Conservation (phyloP, 2,888 invertebrate genomes). For the Maniola hyperantus region DNA sequence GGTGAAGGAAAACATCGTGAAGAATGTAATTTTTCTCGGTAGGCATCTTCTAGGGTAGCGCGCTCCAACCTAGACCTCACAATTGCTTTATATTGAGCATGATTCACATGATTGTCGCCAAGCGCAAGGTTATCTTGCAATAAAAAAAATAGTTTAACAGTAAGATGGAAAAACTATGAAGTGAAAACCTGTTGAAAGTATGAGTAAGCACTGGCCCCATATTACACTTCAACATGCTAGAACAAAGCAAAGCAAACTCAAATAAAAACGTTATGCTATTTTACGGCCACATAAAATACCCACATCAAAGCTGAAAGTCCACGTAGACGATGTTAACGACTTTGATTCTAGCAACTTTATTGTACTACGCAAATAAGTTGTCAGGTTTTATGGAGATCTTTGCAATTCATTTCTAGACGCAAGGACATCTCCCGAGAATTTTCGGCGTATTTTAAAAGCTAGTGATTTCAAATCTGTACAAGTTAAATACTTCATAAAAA, state of each 20-base stretch:
- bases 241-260: slow-evolving; percentile 49
- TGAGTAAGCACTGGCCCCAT: slow-evolving; percentile 5
- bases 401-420: neutral
- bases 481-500: no score
- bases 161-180: neutral
- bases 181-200: slow-evolving; percentile 9
- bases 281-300: slow-evolving; percentile 59
- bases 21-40: no score
- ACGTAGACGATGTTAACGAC: slow-evolving; percentile 20
- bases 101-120: no score
- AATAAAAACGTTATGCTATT: slow-evolving; percentile 59
- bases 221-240: slow-evolving; percentile 35
- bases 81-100: no score
- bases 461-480: no score
- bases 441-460: no score
- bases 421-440: neutral
- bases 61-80: no score
- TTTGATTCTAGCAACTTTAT: slow-evolving; percentile 11
- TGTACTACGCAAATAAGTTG: slow-evolving; percentile 15
- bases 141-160: neutral
- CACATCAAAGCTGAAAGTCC: slow-evolving; percentile 52
- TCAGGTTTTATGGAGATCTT: slow-evolving; percentile 1
- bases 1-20: no score
- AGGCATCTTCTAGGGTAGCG: no score
- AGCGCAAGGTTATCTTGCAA: no score